Evolutionary conservation across 2,113 vertebrate genomes (phyloP), one percentile per base, ranked within the genome.

Genomic region (Campylomormyrus numenius): DNA sequence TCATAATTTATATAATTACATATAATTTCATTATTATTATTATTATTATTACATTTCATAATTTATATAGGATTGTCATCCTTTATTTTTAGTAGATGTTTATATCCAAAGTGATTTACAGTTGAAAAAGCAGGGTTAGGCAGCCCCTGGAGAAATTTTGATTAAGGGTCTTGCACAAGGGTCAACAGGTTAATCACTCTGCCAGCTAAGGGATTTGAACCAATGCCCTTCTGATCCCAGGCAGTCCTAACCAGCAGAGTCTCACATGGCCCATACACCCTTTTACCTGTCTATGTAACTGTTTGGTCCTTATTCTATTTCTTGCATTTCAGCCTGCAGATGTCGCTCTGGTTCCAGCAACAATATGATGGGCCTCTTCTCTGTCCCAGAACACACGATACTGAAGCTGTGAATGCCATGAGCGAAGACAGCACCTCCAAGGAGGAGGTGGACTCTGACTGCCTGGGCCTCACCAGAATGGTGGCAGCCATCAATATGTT

Each of bases 401-500:
- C 89, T 89, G 42, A 8, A 42, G 8, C 39, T 85, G 48, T 1
- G 46, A 39, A 84, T 80, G 87, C 83, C 90, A 95, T 96, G 95
- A 95, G 93, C 10, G 31, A 89, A 0, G 93, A 93, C 77, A 21
- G 83, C 0, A n/a, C 3, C 89, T 90, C 50, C 93, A 91, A 91
- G 52, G 1, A 91, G 6, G 96, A 96, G 90, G 84, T 24, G 89
- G 95, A 96, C 89, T 74, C 92, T 0, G 95, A 95, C 27, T 85
- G 95, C 83, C 89, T 94, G 0, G 97, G 97, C 70, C 95, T 99
- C 93, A 96, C 94, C 0, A 97, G 98, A 90, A 90, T 96, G 89
- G 96, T 99, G 19, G 97, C 97, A 8, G 96, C 97, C 93, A 97
- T 99, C 93, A 95, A 92, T 91, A 90, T 93, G 56, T 21, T 42